These are phyloP conservation scores for Hystrix cristata DNA, from an alignment of 2,113 vertebrate species.

Conservation along the genomic window DNA sequence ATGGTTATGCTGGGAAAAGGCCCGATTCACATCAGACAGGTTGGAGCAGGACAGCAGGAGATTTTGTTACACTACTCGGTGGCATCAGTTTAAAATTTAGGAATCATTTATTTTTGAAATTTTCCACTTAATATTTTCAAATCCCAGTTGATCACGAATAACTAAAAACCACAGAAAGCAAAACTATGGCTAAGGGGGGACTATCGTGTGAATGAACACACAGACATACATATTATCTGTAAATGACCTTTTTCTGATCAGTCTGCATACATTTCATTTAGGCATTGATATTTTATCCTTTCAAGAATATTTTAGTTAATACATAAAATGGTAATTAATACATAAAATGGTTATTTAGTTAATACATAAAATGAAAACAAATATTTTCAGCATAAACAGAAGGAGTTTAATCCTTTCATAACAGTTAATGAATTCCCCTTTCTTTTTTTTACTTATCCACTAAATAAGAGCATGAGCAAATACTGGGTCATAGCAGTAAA, in stretches of 20 bases:
- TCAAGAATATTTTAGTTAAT: not conserved
- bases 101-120: not conserved
- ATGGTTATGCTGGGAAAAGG: not conserved
- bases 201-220: no score
- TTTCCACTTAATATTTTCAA: not conserved
- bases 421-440: not conserved
- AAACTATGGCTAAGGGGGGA: not conserved
- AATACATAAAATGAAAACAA: not conserved
- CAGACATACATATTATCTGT: not conserved
- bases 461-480: not conserved
- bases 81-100: not conserved
- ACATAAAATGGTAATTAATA: not conserved
- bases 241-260: not conserved
- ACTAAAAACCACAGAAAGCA: not conserved
- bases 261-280: conserved; percentile 11
- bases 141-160: not conserved
- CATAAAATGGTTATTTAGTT: not conserved
- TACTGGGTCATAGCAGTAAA: not conserved
- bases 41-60: not conserved
- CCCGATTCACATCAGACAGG: no score
- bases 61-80: not conserved
- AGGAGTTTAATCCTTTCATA: not conserved
- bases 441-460: not conserved
- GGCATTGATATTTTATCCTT: not conserved
- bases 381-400: not conserved